Base-by-base conservation (phyloP, 2,797 vertebrate genomes). In the Rhinogobio ventralis region DNA sequence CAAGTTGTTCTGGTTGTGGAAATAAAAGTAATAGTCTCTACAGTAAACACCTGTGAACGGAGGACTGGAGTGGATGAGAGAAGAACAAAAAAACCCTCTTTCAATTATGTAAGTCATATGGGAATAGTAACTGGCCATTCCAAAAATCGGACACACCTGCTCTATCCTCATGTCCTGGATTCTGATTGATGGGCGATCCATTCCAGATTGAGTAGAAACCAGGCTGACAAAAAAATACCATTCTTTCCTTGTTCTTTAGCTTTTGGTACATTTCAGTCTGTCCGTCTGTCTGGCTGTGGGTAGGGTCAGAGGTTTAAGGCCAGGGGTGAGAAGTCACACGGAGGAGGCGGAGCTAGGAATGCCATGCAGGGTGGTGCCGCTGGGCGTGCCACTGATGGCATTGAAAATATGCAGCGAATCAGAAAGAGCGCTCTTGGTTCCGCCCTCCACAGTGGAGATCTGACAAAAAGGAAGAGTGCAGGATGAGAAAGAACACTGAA, bases 361-460 rank as follows among this genome's bases (percentile, higher is more conserved):
- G 87, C 96, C 95, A 2, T 96, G 97, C 79, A 96, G 92, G 79
- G 94, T 94, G 90, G 97, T 95, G 91, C 96, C 94, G 91, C 95
- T 95, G 4, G 97, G 96, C 4, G 97, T 98, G 88, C 97, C 97
- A 6, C 98, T 98, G 94, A 99, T 99, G 94, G 97, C 97, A 0
- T 97, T 98, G 93, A 99, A 99, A 93, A 99, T 97, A 87, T 97
- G 97, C 89, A 98, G 90, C 0, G 98, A 99, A 89, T 98, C 96
- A 0, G 97, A 96, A 87, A 98, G 94, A 20, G 95, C 83, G n/a
- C 92, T 94, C 92, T 97, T 96, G 49, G 90, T 23, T 19, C 93
- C 91, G 14, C 97, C 96, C 33, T 98, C 97, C 90, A 96, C 94
- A 0, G 96, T 92, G 88, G 92, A 95, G 83, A 99, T 99, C 98